Percentiles rank a stretch among this genome's conserved stretches.
Evolutionary conservation across 23 tunicate species (phyloP).

Genomic region (Halocynthia roretzi): DNA sequence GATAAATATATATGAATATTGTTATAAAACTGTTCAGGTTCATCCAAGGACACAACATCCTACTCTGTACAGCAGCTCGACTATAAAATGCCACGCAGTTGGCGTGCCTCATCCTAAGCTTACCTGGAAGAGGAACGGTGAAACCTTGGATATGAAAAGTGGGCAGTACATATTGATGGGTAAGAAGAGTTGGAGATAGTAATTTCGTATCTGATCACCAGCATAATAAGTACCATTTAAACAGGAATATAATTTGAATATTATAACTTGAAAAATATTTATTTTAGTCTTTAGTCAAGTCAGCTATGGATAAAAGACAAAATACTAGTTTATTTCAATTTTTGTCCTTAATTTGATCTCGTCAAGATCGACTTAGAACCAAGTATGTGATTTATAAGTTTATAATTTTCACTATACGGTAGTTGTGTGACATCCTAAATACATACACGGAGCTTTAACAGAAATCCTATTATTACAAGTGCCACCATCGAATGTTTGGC

Average conservation of each 20-base stretch:
- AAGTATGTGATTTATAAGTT: too few relatives aligned
- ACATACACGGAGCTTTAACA: too few relatives aligned
- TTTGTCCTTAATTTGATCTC: not conserved
- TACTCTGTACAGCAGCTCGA: conserved; percentile 35
- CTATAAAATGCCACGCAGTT: conserved; percentile 40
- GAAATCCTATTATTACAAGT: too few relatives aligned
- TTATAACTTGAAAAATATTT: not conserved
- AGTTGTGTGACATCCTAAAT: not conserved
- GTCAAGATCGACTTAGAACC: too few relatives aligned
- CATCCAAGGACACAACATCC: conserved; percentile 46
- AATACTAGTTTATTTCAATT: too few relatives aligned
- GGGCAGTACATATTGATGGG: conserved; percentile 48
- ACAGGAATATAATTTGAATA: not conserved
- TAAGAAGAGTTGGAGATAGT: not conserved
- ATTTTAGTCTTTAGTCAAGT: not conserved
- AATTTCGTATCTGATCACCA: not conserved
- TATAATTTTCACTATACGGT: not conserved
- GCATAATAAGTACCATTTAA: not conserved
- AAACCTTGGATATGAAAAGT: conserved; percentile 27
- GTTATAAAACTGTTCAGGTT: conserved; percentile 1
- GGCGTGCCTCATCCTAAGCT: conserved; percentile 60
- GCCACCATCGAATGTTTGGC: too few relatives aligned
- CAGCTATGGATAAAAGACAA: too few relatives aligned
- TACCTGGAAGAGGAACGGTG: conserved; percentile 51
- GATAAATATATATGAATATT: not conserved